Evolutionary conservation across 2,888 invertebrate genomes (phyloP), one percentile per base, ranked within the genome.

Genomic region (Cylloceria caligata): DNA sequence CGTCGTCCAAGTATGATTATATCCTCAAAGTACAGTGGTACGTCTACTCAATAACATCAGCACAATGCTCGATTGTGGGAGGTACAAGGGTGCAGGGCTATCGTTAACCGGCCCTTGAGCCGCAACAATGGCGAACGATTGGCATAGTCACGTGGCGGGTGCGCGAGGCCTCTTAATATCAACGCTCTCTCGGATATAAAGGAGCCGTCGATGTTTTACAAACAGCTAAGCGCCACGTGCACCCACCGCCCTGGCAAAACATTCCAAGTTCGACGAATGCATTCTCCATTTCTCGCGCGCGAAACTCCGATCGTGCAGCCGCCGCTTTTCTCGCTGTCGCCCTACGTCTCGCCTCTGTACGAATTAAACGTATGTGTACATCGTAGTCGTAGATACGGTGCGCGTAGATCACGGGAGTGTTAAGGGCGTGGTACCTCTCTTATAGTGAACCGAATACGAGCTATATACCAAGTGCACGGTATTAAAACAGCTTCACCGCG

Each of bases 151-250:
- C 85, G 84, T 84, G 87, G 60, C 83, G 73, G 49, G 45, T 68
- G 64, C 76, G 55, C 75, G 76, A 81, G 79, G 21, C 74, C 67
- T 68, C 65, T 83, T 73, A 73, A 83, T 76, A 75, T 72, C 79
- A 49, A 52, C 60, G 47, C 45, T 60, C 74, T 11, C 52, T 55
- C 90, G 88, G 85, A 87, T 88, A 92, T 91, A 92, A 92, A 90
- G 89, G 89, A 89, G 84, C 88, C 87, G 88, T 87, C 88, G 89
- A 91, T 92, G 92, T 92, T 92, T 92, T 92, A 92, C 92, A 92
- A 92, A 92, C 92, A 91, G 89, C 89, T 88, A 86, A 83, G 80
- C 86, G 92, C 88, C 92, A 92, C 92, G 92, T 90, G 92, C 86
- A 85, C 83, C 85, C 81, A 84, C 84, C 87, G 87, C 90, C 88